Evolutionary conservation across 35 echinoderm and acorn worm species (phyloP).

Genomic region (Amphiura filiformis): DNA sequence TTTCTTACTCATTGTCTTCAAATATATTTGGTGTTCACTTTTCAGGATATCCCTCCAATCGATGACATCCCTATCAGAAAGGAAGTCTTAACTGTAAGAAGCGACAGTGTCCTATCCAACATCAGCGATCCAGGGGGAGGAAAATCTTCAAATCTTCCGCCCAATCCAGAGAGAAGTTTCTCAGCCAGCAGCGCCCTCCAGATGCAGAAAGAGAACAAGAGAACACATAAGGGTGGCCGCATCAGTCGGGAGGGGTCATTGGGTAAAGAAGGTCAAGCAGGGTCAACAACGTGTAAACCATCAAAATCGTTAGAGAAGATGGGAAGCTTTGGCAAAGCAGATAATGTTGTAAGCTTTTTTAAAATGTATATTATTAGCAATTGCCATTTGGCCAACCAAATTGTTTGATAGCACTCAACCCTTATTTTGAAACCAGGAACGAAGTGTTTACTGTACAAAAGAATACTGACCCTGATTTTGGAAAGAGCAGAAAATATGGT

Average conservation of each 20-base stretch:
- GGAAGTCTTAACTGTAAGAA: background rate
- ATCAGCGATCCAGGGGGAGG: slow-evolving; percentile 19
- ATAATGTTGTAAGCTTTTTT: slow-evolving; percentile 37
- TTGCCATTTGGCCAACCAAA: background rate
- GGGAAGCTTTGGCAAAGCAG: slow-evolving; percentile 51
- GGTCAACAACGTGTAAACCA: background rate
- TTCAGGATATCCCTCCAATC: slow-evolving; percentile 12
- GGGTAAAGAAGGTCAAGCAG: background rate
- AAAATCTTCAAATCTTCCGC: background rate
- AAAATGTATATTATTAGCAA: too few relatives aligned
- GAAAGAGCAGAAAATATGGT: too few relatives aligned
- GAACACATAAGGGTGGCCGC: background rate
- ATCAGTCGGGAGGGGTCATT: slow-evolving; percentile 13
- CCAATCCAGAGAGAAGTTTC: background rate
- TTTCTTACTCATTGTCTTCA: too few relatives aligned
- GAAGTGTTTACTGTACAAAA: too few relatives aligned
- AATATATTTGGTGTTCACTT: too few relatives aligned
- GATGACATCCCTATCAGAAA: background rate
- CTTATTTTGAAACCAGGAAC: background rate
- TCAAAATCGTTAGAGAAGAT: slow-evolving; percentile 55
- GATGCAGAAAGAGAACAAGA: slow-evolving; percentile 29
- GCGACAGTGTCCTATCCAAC: slow-evolving; percentile 34
- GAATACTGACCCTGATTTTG: too few relatives aligned
- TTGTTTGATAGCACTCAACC: background rate
- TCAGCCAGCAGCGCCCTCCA: slow-evolving; percentile 26